Evolutionary conservation across 1,140 invertebrate genomes (phyloP), one percentile per base, ranked within the genome.

Genomic region (Eueides isabella): DNA sequence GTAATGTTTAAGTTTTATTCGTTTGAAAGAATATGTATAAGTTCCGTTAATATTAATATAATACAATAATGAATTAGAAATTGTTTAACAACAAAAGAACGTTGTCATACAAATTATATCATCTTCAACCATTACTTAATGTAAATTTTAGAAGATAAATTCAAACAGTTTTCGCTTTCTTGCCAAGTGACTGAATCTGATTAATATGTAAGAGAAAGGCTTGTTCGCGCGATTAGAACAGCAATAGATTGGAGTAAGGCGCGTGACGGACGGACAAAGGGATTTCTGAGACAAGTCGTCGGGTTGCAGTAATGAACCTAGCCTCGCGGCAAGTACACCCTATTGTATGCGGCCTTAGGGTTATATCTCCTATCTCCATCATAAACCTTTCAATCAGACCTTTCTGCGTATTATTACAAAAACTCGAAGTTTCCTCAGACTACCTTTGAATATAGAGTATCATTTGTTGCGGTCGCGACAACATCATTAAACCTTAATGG

Each of bases 261-360:
- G 75, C 83, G 85, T 86, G 85, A 85, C 80, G 75, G 69, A 78
- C 74, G 72, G 77, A 90, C 86, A 88, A 88, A 90, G 81, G 79
- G 80, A 85, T 83, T 81, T 77, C 78, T 73, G 71, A 76, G 80
- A 80, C 41, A 72, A 78, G 66, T 65, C 77, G 72, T 75, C 72
- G 77, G 78, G 48, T 80, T 62, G 73, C 80, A 83, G 78, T 87
- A 88, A 88, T 86, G 78, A 83, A 85, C 74, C 76, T 67, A 75
- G 79, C 80, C 79, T n/a, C 74, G 68, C 19, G 75, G 80, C 72
- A 41, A 72, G 71, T 71, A 63, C 68, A 44, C 75, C 75, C 73
- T 73, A 85, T 85, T 87, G 80, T 85, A 72, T 71, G 55, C 48
- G 61, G 44, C 65, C 65, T 66, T 41, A 68, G 72, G 74, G 79